Base-by-base conservation (phyloP, 2,888 invertebrate genomes). In the Limnephilus auricula region DNA sequence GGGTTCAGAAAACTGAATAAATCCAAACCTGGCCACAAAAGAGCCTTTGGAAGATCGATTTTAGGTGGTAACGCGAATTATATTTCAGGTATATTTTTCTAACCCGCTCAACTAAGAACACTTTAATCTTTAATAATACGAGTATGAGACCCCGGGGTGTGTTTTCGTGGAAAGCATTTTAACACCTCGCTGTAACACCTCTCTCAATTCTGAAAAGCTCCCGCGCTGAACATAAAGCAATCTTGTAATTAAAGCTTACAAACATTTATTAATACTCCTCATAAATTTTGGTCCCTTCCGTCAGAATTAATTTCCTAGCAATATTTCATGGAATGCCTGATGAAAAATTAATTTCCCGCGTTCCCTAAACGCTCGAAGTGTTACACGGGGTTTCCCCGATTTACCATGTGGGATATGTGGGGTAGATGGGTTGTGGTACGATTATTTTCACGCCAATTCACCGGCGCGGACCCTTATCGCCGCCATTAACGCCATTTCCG, bases 401-500 rank as follows among this genome's bases (percentile, higher is more conserved):
- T 88, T 45, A 40, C 40, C 85, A 65, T 34, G 89, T 31, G 32
- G 37, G 45, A 87, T 32, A n/a, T 25, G n/a, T 65, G n/a, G 18
- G 50, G 65, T 65, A 25, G 65, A 25, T 65, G 65, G 65, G 65
- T 5, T n/a, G 65, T 82, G 89, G 50, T n/a, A 82, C 83, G 79
- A 89, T 91, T 91, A 91, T 89, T 89, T 82, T 80, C 91, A 83
- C 87, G 84, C 91, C 82, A 91, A 50, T 18, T 32, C 79, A 30
- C 80, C 78, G 85, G 79, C 88, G 91, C 83, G 89, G 40, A 37
- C 82, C 91, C 91, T 91, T 91, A 91, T 91, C 91, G 89, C 82
- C 34, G 32, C 65, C 91, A 84, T 91, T 91, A 91, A 65, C 85
- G 85, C 85, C 37, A 37, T 40, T 85, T 13, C 85, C 40, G 85